phyloP scores from a whole-genome alignment of 2,888 invertebrate species.

The Lumbricus terrestris region DNA sequence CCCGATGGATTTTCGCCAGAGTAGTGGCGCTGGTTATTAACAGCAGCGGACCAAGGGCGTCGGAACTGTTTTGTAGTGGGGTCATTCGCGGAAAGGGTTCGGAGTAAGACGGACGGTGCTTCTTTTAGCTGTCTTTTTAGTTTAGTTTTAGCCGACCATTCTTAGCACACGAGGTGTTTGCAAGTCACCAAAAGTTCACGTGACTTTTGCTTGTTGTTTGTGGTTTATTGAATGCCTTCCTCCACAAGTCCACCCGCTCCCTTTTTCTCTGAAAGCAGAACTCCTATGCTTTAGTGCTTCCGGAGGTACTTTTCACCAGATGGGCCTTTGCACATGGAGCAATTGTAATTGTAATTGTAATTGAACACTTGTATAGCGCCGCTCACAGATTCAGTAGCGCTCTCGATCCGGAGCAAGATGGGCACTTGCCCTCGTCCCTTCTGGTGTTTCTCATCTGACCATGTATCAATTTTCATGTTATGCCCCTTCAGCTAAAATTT shows the following conservation, averaged over 20 bases:
- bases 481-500: no score
- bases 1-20: neutral
- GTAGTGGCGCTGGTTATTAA: neutral
- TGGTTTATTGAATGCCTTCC: neutral
- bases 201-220: neutral
- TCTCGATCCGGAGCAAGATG: no score
- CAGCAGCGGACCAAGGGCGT: conserved; percentile 3
- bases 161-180: neutral
- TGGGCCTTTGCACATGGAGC: no score
- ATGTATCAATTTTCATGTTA: no score
- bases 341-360: no score
- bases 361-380: no score
- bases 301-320: neutral
- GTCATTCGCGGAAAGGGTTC: neutral
- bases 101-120: neutral
- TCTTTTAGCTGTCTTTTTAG: neutral
- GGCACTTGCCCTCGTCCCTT: no score
- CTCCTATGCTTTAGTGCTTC: neutral
- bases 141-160: neutral
- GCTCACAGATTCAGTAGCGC: no score
- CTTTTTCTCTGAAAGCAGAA: neutral
- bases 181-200: neutral
- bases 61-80: neutral
- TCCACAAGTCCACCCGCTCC: neutral
- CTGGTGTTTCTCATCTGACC: no score